phyloP scores from a whole-genome alignment of 2,888 invertebrate species.

The Leucophora obtusa region DNA sequence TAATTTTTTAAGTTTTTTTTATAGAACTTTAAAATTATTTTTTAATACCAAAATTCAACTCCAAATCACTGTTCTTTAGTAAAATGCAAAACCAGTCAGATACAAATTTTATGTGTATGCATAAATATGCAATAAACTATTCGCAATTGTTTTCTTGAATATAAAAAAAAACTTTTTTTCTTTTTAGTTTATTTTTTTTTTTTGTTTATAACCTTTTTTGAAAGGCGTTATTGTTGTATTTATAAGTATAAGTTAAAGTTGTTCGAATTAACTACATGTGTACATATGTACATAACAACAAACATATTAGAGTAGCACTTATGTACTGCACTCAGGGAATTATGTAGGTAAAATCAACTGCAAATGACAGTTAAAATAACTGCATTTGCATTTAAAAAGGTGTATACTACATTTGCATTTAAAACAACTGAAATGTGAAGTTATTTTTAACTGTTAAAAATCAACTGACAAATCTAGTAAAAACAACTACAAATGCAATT shows the following conservation, averaged over 20 bases:
- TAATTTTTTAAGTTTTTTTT: too few species aligned
- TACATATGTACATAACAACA: background rate
- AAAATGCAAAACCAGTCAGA: slow-evolving; percentile 48
- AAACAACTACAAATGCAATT: too few species aligned
- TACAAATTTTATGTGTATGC: slow-evolving; percentile 54
- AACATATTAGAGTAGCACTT: background rate
- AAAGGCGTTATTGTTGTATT: slow-evolving; percentile 54
- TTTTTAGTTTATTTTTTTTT: slow-evolving; percentile 1
- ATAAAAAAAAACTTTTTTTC: slow-evolving; percentile 33
- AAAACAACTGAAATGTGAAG: too few species aligned
- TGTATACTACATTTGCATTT: too few species aligned
- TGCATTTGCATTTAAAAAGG: too few species aligned
- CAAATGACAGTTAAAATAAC: too few species aligned
- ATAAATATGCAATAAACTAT: slow-evolving; percentile 63
- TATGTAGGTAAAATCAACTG: too few species aligned
- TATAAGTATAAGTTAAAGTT: slow-evolving; percentile 46
- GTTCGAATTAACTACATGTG: slow-evolving; percentile 36
- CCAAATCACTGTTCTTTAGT: slow-evolving; percentile 7
- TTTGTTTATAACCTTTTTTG: slow-evolving; percentile 38
- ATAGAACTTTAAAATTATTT: too few species aligned
- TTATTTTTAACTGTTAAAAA: too few species aligned
- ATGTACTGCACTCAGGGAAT: too few species aligned
- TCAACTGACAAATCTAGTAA: too few species aligned
- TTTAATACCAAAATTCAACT: background rate
- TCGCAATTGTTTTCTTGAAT: slow-evolving; percentile 56